Conservation (phyloP, 2,888 invertebrate genomes). For the Cistogaster globosa region DNA sequence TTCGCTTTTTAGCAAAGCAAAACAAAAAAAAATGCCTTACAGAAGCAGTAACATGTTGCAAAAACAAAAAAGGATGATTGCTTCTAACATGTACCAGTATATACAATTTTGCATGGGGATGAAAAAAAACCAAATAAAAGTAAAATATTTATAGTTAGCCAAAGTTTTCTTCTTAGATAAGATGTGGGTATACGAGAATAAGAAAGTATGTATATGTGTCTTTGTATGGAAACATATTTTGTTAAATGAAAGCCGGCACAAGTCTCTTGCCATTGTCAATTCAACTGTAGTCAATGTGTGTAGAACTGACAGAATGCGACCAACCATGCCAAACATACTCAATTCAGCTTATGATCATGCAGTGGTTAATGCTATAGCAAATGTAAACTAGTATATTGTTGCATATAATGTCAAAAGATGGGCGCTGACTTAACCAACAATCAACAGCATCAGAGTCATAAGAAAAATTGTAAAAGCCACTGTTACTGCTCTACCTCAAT, state of each 20-base stretch:
- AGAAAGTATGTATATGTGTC: background rate
- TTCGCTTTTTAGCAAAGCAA: slow-evolving; percentile 17
- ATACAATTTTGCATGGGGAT: slow-evolving; percentile 22
- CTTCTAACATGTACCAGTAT: slow-evolving; percentile 19
- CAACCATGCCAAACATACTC: slow-evolving; percentile 72
- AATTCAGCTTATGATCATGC: slow-evolving; percentile 64
- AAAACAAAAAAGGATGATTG: slow-evolving; percentile 32
- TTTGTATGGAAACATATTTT: slow-evolving; percentile 45
- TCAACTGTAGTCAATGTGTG: slow-evolving; percentile 67
- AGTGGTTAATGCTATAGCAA: slow-evolving; percentile 38
- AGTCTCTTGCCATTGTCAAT: slow-evolving; percentile 78
- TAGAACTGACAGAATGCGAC: slow-evolving; percentile 74
- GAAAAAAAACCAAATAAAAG: slow-evolving; percentile 9
- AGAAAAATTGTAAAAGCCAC: slow-evolving; percentile 52
- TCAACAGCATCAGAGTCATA: slow-evolving; percentile 6
- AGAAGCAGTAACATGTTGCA: slow-evolving; percentile 63
- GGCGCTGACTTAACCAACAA: slow-evolving; percentile 34
- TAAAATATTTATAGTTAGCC: slow-evolving; percentile 58
- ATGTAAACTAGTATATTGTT: slow-evolving; percentile 25
- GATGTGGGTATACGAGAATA: slow-evolving; percentile 47
- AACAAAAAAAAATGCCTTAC: slow-evolving; percentile 33
- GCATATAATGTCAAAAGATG: slow-evolving; percentile 51
- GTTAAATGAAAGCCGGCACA: slow-evolving; percentile 81
- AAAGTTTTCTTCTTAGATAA: slow-evolving; percentile 40
- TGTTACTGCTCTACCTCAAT: slow-evolving; percentile 32